Base-by-base conservation (phyloP, 2,888 invertebrate species). In the Colletes collaris region DNA sequence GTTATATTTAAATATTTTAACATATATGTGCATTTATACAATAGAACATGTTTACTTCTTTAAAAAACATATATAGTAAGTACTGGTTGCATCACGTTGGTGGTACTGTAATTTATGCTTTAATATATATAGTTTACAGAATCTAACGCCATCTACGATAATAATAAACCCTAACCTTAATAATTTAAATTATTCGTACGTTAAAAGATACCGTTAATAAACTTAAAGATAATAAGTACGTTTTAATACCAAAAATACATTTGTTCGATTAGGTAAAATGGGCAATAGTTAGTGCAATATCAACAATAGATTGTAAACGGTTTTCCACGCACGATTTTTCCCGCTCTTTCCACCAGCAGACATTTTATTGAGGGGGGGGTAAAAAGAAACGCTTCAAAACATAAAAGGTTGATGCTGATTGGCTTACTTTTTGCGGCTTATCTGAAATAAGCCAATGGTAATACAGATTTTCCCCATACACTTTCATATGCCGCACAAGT, bases 401-500 rank as follows among this genome's bases (percentile, higher is more conserved):
- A 92, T 92, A 93, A 92, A 92, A 92, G 90, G 87, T 89, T 84
- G 82, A 79, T 85, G 86, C 85, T 90, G 92, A 95, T 95, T 95
- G 95, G 95, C 91, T 89, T 89, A 92, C 91, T 94, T 93, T 94
- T 93, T 94, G 95, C 95, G 95, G 94, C 93, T 94, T 93, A 93
- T 95, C 95, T 93, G 93, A 94, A 95, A 92, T 92, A 90, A 90
- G 90, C 95, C 95, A 95, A 95, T 95, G 87, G 92, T 86, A 90
- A 88, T 79, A 83, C 79, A 87, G 90, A 90, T 90, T 91, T 91
- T 92, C 92, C 91, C 89, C 89, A 90, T 92, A 89, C 93, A 93
- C 94, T 94, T 93, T 93, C 93, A 93, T 94, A 94, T 94, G 94
- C 94, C 93, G 94, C 94, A 94, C 94, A 94, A 94, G 94, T 95